A percentile compares a stretch with the other conserved stretches of the same genome.
Conservation (phyloP, 2,888 invertebrate genomes). For the Latrodectus hesperus region DNA sequence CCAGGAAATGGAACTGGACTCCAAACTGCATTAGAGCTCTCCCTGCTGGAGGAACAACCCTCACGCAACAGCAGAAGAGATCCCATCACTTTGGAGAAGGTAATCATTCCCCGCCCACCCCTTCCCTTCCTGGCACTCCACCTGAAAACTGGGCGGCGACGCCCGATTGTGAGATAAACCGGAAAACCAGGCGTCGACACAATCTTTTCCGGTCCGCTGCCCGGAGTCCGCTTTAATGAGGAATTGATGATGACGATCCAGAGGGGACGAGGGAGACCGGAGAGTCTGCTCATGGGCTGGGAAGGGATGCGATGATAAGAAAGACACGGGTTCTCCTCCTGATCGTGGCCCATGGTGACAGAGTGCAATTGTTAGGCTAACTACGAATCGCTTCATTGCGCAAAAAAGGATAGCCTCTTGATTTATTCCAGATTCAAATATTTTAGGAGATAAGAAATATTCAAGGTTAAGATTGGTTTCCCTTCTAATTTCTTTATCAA, state of each 20-base stretch:
- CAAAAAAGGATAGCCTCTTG: too few species aligned
- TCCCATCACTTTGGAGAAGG: conserved; percentile 23
- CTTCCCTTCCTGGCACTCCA: background rate
- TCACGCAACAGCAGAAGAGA: conserved; percentile 4
- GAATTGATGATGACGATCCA: conserved; percentile 46
- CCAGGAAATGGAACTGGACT: background rate
- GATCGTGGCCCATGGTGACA: too few species aligned
- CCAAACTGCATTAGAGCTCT: background rate
- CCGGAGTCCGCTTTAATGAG: conserved; percentile 47
- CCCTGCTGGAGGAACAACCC: background rate
- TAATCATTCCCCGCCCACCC: conserved; percentile 8
- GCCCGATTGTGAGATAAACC: conserved; percentile 41
- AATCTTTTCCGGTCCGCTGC: conserved; percentile 49
- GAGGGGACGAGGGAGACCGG: background rate
- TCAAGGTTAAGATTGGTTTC: too few species aligned
- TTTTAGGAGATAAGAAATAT: too few species aligned
- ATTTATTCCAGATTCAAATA: too few species aligned
- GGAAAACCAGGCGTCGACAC: conserved; percentile 53
- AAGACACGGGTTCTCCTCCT: too few species aligned
- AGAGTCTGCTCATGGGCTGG: background rate
- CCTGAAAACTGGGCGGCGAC: conserved; percentile 13
- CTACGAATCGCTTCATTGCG: too few species aligned
- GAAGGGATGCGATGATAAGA: background rate
- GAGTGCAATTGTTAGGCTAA: too few species aligned
- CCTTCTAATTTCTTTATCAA: too few species aligned